Evolutionary conservation across 2,888 invertebrate genomes (phyloP).

Genomic region (Scelioninae gen. 2): DNA sequence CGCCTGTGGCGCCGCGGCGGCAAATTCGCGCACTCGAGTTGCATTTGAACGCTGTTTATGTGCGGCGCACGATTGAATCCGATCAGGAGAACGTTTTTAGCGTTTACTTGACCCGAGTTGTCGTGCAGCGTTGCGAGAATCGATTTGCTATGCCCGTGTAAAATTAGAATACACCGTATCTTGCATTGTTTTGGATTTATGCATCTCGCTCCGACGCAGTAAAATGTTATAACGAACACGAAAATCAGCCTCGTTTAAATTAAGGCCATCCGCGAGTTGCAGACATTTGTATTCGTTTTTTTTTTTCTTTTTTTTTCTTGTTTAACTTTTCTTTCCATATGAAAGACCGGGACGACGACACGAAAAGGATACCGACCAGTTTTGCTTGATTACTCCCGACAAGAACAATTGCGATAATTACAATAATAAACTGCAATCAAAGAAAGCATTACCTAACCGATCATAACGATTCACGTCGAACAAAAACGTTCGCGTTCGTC

Average conservation of each 20-base stretch:
- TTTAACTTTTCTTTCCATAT: no score
- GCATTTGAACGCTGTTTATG: conserved; percentile 46
- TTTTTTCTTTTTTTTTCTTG: conserved; percentile 5
- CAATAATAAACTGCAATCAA: conserved; percentile 30
- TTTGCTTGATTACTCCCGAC: conserved; percentile 22
- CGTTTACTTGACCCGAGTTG: conserved; percentile 40
- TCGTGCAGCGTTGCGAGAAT: conserved; percentile 45
- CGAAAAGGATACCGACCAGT: neutral
- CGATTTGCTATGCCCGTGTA: conserved; percentile 36
- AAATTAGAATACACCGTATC: conserved; percentile 33
- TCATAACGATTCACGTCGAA: conserved; percentile 39
- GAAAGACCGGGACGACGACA: conserved; percentile 4
- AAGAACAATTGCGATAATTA: conserved; percentile 34
- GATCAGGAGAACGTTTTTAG: conserved; percentile 42
- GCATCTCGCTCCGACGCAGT: neutral
- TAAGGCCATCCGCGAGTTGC: no score
- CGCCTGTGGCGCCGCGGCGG: conserved; percentile 30
- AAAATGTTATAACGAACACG: no score
- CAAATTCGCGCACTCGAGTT: conserved; percentile 22
- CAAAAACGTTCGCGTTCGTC: conserved; percentile 40
- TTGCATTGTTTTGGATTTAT: conserved; percentile 13
- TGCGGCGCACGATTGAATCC: conserved; percentile 18
- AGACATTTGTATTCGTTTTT: neutral
- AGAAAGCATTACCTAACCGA: conserved; percentile 47
- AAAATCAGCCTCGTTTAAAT: no score